A percentile compares a stretch with the other conserved stretches of the same genome.
These are phyloP conservation scores for Nomada fucata DNA, from an alignment of 2,888 invertebrate genomes.

Conservation along the genomic window DNA sequence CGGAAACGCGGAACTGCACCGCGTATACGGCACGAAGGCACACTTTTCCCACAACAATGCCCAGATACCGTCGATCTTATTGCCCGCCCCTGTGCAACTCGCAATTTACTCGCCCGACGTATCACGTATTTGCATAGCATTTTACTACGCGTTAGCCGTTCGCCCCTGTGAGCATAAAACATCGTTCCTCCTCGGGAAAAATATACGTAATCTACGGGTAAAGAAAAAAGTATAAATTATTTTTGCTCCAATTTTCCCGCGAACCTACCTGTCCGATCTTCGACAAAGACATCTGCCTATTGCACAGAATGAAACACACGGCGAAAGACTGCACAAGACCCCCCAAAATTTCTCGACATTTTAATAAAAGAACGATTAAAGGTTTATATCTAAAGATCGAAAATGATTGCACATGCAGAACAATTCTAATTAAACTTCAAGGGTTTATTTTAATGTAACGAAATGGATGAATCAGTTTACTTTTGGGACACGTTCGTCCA, in stretches of 20 bases:
- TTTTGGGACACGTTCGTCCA: no score
- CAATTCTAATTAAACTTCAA: no score
- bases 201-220: not conserved
- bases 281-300: no score
- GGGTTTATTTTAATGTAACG: no score
- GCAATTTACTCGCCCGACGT: conserved; percentile 72
- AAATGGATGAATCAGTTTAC: no score
- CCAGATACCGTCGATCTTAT: conserved; percentile 67
- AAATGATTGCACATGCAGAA: no score
- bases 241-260: not conserved
- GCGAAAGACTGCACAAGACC: no score
- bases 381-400: not conserved
- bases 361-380: not conserved
- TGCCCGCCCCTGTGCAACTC: conserved; percentile 56
- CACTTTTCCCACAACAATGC: conserved; percentile 82
- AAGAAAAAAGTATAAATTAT: not conserved
- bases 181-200: not conserved
- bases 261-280: no score
- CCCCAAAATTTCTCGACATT: no score
- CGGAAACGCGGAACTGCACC: conserved; percentile 81
- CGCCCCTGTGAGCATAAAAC: not conserved
- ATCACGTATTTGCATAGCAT: conserved; percentile 68
- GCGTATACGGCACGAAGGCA: conserved; percentile 80
- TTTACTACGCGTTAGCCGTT: not conserved
- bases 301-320: no score